Conservation (phyloP, 2,888 invertebrate genomes). For the Nymphalis c-album region DNA sequence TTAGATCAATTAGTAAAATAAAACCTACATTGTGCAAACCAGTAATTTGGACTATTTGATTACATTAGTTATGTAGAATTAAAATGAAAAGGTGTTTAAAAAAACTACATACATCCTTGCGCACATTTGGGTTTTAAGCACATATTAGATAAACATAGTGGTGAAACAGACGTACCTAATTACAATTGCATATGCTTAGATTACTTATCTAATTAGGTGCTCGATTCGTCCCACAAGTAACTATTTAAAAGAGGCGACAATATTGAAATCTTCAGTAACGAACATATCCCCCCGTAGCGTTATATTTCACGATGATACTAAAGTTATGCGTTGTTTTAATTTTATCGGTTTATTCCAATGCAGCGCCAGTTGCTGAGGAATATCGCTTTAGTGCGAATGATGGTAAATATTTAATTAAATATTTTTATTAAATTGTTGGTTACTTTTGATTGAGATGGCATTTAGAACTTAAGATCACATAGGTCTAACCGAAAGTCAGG, state of each 20-base stretch:
- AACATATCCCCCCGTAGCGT: slow-evolving; percentile 35
- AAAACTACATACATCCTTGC: slow-evolving; percentile 17
- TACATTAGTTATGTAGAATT: too few species aligned
- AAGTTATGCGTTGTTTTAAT: slow-evolving; percentile 26
- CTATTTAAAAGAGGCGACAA: slow-evolving; percentile 43
- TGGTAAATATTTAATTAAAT: slow-evolving; percentile 10
- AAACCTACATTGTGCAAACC: too few species aligned
- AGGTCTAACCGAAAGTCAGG: too few species aligned
- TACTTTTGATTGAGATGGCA: too few species aligned
- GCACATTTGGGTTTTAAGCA: slow-evolving; percentile 16
- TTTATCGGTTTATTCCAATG: slow-evolving; percentile 30
- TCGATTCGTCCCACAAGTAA: slow-evolving; percentile 44
- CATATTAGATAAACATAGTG: slow-evolving; percentile 27
- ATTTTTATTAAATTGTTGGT: too few species aligned
- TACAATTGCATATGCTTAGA: slow-evolving; percentile 47
- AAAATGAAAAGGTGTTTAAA: neutral
- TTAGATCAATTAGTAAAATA: too few species aligned
- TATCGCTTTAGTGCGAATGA: slow-evolving; percentile 5
- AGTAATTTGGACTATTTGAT: too few species aligned
- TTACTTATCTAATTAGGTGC: slow-evolving; percentile 69
- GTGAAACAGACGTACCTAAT: slow-evolving; percentile 32
- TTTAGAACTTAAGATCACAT: too few species aligned
- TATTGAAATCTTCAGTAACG: slow-evolving; percentile 35
- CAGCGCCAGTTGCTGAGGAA: slow-evolving; percentile 33
- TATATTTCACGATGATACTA: slow-evolving; percentile 17